phyloP scores from a whole-genome alignment of 2,888 invertebrate species.

The Papilio demoleus region DNA sequence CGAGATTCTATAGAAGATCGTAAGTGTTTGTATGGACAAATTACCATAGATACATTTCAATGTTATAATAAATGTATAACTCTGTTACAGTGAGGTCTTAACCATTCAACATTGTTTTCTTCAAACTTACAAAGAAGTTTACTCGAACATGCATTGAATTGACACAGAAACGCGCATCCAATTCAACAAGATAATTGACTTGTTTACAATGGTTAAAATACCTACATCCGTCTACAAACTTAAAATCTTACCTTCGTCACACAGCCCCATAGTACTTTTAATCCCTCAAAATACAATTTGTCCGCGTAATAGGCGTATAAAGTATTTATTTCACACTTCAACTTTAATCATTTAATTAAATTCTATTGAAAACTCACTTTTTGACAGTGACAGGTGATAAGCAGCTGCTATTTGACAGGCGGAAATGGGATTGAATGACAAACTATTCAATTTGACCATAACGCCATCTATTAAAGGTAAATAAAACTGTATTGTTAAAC shows the following conservation, averaged over 20 bases:
- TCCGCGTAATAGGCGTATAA: not conserved
- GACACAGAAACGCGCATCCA: slow-evolving; percentile 46
- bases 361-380: slow-evolving; percentile 18
- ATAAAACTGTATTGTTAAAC: not conserved
- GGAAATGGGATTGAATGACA: slow-evolving; percentile 44
- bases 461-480: slow-evolving; percentile 44
- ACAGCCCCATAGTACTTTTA: slow-evolving; percentile 66
- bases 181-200: slow-evolving; percentile 62
- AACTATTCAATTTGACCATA: slow-evolving; percentile 39
- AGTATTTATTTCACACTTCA: slow-evolving; percentile 23
- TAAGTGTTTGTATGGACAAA: slow-evolving; percentile 60
- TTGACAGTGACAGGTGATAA: slow-evolving; percentile 44
- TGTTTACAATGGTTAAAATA: slow-evolving; percentile 62
- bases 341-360: slow-evolving; percentile 36
- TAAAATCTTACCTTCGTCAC: slow-evolving; percentile 71
- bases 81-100: not conserved
- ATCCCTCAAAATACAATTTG: slow-evolving; percentile 31
- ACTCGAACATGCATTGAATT: slow-evolving; percentile 35
- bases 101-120: slow-evolving; percentile 3
- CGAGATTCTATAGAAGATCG: slow-evolving; percentile 53
- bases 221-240: slow-evolving; percentile 44
- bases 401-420: slow-evolving; percentile 45
- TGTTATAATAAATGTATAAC: not conserved
- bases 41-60: slow-evolving; percentile 29
- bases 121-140: slow-evolving; percentile 45